Conservation (phyloP, 1,140 invertebrate genomes). For the Bombyx mori region DNA sequence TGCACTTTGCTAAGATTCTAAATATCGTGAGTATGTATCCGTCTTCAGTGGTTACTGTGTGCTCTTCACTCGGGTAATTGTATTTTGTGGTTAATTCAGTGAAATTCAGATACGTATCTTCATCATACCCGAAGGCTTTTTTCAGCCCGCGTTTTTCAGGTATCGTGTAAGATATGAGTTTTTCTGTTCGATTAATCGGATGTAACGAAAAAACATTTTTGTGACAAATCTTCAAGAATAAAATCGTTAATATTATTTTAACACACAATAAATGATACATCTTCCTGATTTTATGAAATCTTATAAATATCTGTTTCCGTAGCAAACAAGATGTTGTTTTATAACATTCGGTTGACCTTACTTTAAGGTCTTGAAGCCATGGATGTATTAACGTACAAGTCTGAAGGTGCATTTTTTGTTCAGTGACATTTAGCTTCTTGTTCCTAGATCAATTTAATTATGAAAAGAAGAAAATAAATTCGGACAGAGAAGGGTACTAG, state of each 20-base stretch:
- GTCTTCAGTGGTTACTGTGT: conserved; percentile 69
- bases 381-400: conserved; percentile 3
- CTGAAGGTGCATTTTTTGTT: conserved; percentile 1
- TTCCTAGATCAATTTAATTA: too few relatives aligned
- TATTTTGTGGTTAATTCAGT: conserved; percentile 35
- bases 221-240: not conserved
- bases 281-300: conserved; percentile 19
- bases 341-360: conserved; percentile 34
- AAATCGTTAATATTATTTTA: not conserved
- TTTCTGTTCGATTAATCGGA: conserved; percentile 3
- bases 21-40: conserved; percentile 76
- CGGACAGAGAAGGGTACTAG: too few relatives aligned
- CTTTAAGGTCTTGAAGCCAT: conserved; percentile 18
- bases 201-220: too few relatives aligned
- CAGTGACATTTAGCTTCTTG: too few relatives aligned
- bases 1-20: conserved; percentile 69
- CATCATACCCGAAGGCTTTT: conserved; percentile 20
- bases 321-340: conserved; percentile 26
- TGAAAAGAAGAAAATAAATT: too few relatives aligned
- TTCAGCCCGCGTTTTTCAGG: conserved; percentile 24
- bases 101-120: conserved; percentile 39
- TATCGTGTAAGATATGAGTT: conserved; percentile 16
- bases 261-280: conserved; percentile 7
- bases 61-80: conserved; percentile 30
- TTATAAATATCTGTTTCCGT: conserved; percentile 21